Conservation (phyloP, 1,140 invertebrate species). For the Drosophila hydei region DNA sequence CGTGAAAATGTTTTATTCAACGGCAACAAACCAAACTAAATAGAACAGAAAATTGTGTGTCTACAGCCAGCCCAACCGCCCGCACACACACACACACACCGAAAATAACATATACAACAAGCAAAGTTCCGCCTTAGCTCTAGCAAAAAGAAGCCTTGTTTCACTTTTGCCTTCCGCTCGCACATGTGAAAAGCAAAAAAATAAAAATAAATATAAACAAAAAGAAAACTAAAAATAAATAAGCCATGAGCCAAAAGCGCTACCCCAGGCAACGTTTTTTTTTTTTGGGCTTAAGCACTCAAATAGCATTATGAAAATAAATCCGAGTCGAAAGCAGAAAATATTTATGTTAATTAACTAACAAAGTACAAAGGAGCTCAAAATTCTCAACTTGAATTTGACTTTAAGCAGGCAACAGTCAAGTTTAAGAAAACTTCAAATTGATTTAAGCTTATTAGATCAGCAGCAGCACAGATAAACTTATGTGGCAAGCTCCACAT, state of each 20-base stretch:
- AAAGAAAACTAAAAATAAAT: slow-evolving; percentile 67
- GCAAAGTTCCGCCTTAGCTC: slow-evolving; percentile 56
- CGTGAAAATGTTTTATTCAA: slow-evolving; percentile 83
- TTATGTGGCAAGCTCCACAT: neutral
- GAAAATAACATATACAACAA: slow-evolving; percentile 41
- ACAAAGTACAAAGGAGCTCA: slow-evolving; percentile 5
- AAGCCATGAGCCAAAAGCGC: slow-evolving; percentile 67
- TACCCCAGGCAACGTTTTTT: slow-evolving; percentile 26
- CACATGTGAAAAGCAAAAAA: slow-evolving; percentile 43
- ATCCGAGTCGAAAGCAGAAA: slow-evolving; percentile 26
- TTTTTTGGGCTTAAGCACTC: slow-evolving; percentile 35
- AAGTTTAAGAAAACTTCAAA: slow-evolving; percentile 48
- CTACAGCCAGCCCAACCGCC: slow-evolving; percentile 50
- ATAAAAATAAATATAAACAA: slow-evolving; percentile 34
- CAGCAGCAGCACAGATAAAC: slow-evolving; percentile 12
- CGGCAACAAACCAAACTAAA: slow-evolving; percentile 80
- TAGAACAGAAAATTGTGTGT: slow-evolving; percentile 77
- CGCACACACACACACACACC: slow-evolving; percentile 19
- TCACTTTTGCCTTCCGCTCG: slow-evolving; percentile 40
- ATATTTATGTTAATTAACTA: slow-evolving; percentile 66
- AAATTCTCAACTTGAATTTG: slow-evolving; percentile 23
- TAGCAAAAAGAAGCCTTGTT: slow-evolving; percentile 47
- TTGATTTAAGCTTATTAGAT: slow-evolving; percentile 48
- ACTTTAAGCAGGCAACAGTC: slow-evolving; percentile 14
- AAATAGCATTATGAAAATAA: slow-evolving; percentile 46